A percentile compares a stretch with the other conserved stretches of the same genome.
phyloP scores from a whole-genome alignment of 92 coral and sea anemone species.

The Phenganax marumi region DNA sequence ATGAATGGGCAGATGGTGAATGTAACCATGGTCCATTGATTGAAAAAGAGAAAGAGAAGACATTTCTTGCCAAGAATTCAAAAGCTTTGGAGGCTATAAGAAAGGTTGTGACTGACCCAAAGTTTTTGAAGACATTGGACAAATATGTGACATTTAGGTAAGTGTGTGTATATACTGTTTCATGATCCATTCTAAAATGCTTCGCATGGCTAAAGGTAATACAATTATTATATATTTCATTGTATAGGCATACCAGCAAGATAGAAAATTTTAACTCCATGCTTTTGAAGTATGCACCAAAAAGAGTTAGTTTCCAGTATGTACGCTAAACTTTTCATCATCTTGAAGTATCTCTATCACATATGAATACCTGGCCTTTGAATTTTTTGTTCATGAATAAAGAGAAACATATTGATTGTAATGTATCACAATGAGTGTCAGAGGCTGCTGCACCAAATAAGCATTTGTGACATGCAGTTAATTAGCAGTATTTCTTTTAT shows the following conservation, averaged over 20 bases:
- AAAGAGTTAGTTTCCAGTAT: slow-evolving; percentile 41
- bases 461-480: too few species aligned
- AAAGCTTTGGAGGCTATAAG: slow-evolving; percentile 56
- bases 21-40: slow-evolving; percentile 70
- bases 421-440: too few species aligned
- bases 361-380: too few species aligned
- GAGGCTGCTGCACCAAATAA: too few species aligned
- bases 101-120: slow-evolving; percentile 51
- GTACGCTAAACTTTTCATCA: not conserved
- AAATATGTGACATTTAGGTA: slow-evolving; percentile 60
- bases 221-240: not conserved
- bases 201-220: not conserved
- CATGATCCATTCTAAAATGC: not conserved
- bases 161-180: not conserved
- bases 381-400: too few species aligned
- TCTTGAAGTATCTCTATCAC: not conserved
- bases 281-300: slow-evolving; percentile 50
- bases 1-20: slow-evolving; percentile 65
- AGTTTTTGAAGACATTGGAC: slow-evolving; percentile 49
- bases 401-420: too few species aligned
- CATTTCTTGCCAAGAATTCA: slow-evolving; percentile 42
- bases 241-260: slow-evolving; percentile 47
- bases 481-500: too few species aligned
- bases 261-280: slow-evolving; percentile 50
- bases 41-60: slow-evolving; percentile 47